phyloP scores from a whole-genome alignment of 2,797 vertebrate species.

The Cygnus olor region DNA sequence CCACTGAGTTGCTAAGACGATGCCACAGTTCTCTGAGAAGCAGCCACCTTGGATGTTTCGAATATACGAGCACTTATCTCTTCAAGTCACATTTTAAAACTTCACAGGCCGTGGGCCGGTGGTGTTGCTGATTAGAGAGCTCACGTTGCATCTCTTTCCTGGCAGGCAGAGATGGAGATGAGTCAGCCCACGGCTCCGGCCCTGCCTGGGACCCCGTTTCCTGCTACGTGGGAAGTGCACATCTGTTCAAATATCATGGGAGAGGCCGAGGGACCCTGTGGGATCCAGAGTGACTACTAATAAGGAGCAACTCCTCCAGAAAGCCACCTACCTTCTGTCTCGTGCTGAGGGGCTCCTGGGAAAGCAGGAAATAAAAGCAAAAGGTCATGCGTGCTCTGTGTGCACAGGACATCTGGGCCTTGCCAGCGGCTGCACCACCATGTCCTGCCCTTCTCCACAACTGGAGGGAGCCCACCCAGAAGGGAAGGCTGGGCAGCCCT shows the following conservation, averaged over 20 bases:
- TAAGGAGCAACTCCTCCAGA: background rate
- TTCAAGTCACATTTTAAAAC: background rate
- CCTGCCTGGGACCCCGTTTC: background rate
- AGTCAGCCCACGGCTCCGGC: background rate
- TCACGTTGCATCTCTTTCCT: background rate
- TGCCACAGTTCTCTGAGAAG: background rate
- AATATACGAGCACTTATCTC: background rate
- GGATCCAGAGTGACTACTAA: background rate
- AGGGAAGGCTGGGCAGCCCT: background rate
- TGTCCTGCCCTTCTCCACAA: accelerated
- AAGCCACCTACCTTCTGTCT: background rate
- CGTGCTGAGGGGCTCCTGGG: background rate
- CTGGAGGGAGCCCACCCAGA: background rate
- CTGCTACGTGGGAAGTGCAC: background rate
- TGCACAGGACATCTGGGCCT: background rate
- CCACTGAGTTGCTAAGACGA: background rate
- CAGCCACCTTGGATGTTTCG: background rate
- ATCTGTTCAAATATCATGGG: background rate
- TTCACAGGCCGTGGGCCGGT: background rate
- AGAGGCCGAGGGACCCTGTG: accelerated
- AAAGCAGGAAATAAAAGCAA: background rate
- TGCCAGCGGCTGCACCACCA: background rate
- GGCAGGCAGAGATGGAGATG: background rate
- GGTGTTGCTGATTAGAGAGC: background rate
- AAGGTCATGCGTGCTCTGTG: background rate